These are phyloP conservation scores for Sarcophilus harrisii DNA, from an alignment of 2,797 vertebrate genomes.

Conservation along the genomic window DNA sequence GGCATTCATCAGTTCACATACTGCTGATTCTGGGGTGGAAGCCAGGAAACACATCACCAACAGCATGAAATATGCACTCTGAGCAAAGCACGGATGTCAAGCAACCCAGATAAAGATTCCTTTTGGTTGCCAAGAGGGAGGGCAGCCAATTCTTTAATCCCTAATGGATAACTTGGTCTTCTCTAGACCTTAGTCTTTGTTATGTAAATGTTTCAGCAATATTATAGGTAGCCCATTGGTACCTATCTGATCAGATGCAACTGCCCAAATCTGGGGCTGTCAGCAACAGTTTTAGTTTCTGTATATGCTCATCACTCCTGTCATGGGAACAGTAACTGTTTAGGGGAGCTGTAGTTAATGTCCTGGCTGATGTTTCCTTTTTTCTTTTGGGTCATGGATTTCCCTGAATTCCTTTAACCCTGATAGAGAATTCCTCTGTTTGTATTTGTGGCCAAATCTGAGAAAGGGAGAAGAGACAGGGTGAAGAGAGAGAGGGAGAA, in stretches of 20 bases:
- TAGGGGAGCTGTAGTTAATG: slow-evolving; percentile 59
- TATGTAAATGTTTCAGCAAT: slow-evolving; percentile 39
- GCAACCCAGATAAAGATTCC: slow-evolving; percentile 10
- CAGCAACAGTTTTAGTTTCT: slow-evolving; percentile 42
- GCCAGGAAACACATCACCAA: rapidly evolving
- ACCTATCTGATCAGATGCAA: slow-evolving; percentile 56
- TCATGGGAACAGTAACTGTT: not conserved
- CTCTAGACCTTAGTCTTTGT: slow-evolving; percentile 52
- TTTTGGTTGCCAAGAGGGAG: not conserved
- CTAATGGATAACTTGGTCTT: slow-evolving; percentile 46
- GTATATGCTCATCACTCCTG: not conserved
- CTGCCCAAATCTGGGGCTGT: slow-evolving; percentile 46
- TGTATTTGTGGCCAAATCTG: rapidly evolving
- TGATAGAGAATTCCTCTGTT: not conserved
- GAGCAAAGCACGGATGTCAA: not conserved
- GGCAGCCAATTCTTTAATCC: slow-evolving; percentile 30
- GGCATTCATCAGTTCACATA: slow-evolving; percentile 5
- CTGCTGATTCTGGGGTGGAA: slow-evolving; percentile 11
- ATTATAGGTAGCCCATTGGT: slow-evolving; percentile 34
- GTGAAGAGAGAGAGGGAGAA: no score
- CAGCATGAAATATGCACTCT: not conserved
- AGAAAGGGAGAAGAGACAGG: not conserved
- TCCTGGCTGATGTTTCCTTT: slow-evolving; percentile 15
- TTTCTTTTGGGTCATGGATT: slow-evolving; percentile 40
- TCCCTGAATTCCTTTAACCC: not conserved